Percentiles rank a stretch among this genome's conserved stretches.
Evolutionary conservation across 2,888 invertebrate species (phyloP).

Genomic region (Cheilosia pagana): DNA sequence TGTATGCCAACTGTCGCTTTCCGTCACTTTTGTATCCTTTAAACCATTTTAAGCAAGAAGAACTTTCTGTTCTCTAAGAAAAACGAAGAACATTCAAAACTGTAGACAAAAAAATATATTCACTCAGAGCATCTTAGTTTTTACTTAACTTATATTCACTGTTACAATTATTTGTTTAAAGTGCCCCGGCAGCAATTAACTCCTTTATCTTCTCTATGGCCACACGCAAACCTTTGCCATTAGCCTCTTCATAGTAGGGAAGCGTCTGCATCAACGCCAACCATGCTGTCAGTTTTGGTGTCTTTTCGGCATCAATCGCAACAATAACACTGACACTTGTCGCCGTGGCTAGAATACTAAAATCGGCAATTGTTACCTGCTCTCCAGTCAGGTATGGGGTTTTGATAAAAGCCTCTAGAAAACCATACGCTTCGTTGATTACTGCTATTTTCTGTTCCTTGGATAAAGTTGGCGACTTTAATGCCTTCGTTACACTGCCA

Average conservation of each 20-base stretch:
- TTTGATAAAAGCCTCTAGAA: slow-evolving; percentile 78
- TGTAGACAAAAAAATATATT: no score
- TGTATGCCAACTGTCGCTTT: no score
- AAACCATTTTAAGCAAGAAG: no score
- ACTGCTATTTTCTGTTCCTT: slow-evolving; percentile 74
- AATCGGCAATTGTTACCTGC: slow-evolving; percentile 80
- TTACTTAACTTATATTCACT: no score
- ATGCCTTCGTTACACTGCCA: slow-evolving; percentile 9
- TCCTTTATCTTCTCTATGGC: background rate
- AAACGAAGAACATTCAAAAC: no score
- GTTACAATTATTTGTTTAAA: background rate
- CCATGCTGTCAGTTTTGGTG: slow-evolving; percentile 79
- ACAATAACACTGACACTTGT: slow-evolving; percentile 42
- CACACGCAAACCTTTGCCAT: slow-evolving; percentile 77
- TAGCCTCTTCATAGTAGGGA: slow-evolving; percentile 78
- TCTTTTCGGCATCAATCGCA: slow-evolving; percentile 68
- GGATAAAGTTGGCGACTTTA: slow-evolving; percentile 76
- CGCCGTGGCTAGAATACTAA: slow-evolving; percentile 78
- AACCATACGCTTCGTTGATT: slow-evolving; percentile 76
- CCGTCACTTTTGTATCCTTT: no score
- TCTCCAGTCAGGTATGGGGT: slow-evolving; percentile 78
- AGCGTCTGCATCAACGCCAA: slow-evolving; percentile 77
- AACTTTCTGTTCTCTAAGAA: no score
- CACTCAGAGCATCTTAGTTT: no score
- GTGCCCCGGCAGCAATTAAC: background rate